Conservation (phyloP, 2,888 invertebrate species). For the Rotaria sp. region DNA sequence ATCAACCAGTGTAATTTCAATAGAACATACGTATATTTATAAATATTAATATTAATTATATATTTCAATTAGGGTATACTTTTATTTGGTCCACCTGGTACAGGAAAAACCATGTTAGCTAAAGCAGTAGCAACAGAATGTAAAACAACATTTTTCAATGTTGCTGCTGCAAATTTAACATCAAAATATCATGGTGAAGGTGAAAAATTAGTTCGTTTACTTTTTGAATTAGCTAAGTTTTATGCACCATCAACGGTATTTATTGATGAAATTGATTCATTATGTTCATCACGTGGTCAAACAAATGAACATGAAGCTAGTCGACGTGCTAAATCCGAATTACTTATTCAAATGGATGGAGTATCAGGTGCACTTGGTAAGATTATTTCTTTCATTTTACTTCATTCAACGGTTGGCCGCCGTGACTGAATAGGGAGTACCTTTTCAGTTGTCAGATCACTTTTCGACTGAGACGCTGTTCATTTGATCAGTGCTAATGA, state of each 20-base stretch:
- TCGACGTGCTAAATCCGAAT: conserved; percentile 87
- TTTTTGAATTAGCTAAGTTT: conserved; percentile 97
- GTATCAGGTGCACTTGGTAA: conserved; percentile 31
- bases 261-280: conserved; percentile 95
- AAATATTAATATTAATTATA: neutral
- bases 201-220: conserved; percentile 85
- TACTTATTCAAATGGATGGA: conserved; percentile 97
- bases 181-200: conserved; percentile 98
- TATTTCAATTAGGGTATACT: conserved; percentile 50
- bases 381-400: neutral
- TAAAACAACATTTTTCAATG: conserved; percentile 63
- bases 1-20: too few species aligned
- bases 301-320: conserved; percentile 96
- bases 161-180: conserved; percentile 90
- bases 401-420: too few species aligned
- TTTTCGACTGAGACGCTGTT: too few species aligned
- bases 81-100: conserved; percentile 58
- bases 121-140: conserved; percentile 60
- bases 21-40: too few species aligned
- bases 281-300: conserved; percentile 86
- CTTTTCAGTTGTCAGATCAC: too few species aligned
- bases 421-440: too few species aligned
- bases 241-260: conserved; percentile 97
- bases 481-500: too few species aligned
- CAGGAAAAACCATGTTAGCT: conserved; percentile 59